phyloP scores from a whole-genome alignment of 1,140 invertebrate species.

The Archivesica marissinica region DNA sequence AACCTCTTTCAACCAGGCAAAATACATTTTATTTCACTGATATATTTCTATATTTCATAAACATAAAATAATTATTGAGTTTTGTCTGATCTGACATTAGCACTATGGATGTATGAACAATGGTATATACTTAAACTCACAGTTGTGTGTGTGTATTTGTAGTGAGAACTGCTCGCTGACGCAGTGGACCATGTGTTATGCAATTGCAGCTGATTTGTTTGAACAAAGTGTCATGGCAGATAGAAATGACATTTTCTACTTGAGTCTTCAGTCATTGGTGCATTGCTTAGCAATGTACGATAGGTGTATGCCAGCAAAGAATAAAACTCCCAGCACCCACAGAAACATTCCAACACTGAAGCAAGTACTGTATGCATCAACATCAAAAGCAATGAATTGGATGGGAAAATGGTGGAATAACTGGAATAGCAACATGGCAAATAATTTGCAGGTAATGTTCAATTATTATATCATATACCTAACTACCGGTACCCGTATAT shows the following conservation, averaged over 20 bases:
- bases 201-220: constrained; percentile 6
- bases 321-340: neutral
- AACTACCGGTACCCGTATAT: no score
- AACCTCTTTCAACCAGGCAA: no score
- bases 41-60: no score
- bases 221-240: neutral
- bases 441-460: neutral
- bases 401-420: neutral
- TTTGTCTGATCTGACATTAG: no score
- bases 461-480: no score
- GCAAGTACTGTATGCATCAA: neutral
- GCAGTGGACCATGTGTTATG: constrained; percentile 11
- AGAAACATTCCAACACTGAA: neutral
- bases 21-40: no score
- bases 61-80: no score
- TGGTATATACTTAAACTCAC: no score
- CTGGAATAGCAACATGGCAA: neutral
- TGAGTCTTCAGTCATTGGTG: neutral
- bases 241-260: neutral
- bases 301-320: neutral
- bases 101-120: no score
- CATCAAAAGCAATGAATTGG: neutral
- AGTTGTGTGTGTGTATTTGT: neutral
- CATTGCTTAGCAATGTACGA: constrained; percentile 29
- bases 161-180: neutral